Evolutionary conservation across 2,888 invertebrate genomes (phyloP), one percentile per base, ranked within the genome.

Genomic region (Pseudeuparius sepicola): DNA sequence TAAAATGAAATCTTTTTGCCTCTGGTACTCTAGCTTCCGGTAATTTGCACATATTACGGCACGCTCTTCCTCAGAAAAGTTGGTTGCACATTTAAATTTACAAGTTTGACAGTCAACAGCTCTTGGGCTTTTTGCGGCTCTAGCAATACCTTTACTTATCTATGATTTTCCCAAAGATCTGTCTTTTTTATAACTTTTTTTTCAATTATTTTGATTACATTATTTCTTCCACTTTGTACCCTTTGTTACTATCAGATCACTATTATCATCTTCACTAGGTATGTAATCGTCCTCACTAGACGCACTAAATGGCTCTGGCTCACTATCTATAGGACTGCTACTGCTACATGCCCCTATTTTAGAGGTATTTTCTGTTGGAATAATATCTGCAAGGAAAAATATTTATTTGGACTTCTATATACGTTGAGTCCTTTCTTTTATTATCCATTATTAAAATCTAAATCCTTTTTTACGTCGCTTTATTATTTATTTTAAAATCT

Each of bases 1-100:
- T n/a, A n/a, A n/a, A n/a, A 35, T 24, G 14, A 30, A 30, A 25
- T 35, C 28, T 14, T 34, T 28, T 34, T 34, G 29, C 17, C 3
- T 13, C 17, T 13, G 14, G 29, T 28, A 28, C 24, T 24, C 14
- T 28, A 28, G 10, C 14, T 28, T 28, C 29, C 29, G 17, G 14
- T 14, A 28, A 28, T 28, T 28, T 14, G 29, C 14, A 14, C 29
- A 28, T 28, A 28, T 4, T 3, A 4, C 17, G 14, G 17, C 14
- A 28, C 29, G 29, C 17, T 28, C 29, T 28, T 28, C 29, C 11
- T 28, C 29, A 28, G 29, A 28, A 28, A 14, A 28, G 29, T 11
- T 28, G 14, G 29, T 14, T 28, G 29, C 15, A 14, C 29, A 28
- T 28, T 28, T 28, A 14, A 28, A 28, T 7, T 28, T 28, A 17